A percentile compares a stretch with the other conserved stretches of the same genome.
Evolutionary conservation across 2,113 vertebrate species (phyloP).

Genomic region (Thamnaconus septentrionalis): DNA sequence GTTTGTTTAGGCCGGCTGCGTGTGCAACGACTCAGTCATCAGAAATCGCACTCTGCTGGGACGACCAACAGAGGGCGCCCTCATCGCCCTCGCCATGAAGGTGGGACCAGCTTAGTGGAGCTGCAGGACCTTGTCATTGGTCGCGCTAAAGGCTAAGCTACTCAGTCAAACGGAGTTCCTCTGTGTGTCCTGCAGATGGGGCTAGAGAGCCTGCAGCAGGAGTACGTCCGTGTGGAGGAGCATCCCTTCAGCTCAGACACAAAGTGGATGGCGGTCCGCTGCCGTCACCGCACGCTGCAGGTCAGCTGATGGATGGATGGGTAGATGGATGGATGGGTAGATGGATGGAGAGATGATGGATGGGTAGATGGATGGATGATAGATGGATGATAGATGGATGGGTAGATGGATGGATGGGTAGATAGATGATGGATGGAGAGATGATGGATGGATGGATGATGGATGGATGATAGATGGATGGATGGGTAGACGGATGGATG

Average conservation of each 20-base stretch:
- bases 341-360: no score
- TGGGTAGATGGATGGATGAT: no score
- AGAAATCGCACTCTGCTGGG: slow-evolving; percentile 90
- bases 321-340: no score
- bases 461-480: no score
- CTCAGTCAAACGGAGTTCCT: neutral
- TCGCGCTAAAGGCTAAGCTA: neutral
- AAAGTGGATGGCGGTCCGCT: slow-evolving; percentile 97
- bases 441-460: no score
- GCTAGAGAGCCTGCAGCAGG: slow-evolving; percentile 87
- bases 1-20: slow-evolving; percentile 84
- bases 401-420: no score
- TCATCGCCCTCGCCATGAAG: slow-evolving; percentile 97
- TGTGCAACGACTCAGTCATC: slow-evolving; percentile 96
- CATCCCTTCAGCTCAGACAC: slow-evolving; percentile 95
- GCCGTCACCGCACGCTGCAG: slow-evolving; percentile 90
- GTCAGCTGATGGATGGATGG: slow-evolving; percentile 58
- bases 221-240: slow-evolving; percentile 90
- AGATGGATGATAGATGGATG: no score
- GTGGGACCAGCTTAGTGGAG: slow-evolving; percentile 58
- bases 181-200: slow-evolving; percentile 82
- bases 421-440: no score
- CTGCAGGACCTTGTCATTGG: neutral
- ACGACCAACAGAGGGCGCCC: slow-evolving; percentile 93
- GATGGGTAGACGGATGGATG: no score